Base-by-base conservation (phyloP, 1,140 invertebrate genomes). In the Leptinotarsa undecemlineata region DNA sequence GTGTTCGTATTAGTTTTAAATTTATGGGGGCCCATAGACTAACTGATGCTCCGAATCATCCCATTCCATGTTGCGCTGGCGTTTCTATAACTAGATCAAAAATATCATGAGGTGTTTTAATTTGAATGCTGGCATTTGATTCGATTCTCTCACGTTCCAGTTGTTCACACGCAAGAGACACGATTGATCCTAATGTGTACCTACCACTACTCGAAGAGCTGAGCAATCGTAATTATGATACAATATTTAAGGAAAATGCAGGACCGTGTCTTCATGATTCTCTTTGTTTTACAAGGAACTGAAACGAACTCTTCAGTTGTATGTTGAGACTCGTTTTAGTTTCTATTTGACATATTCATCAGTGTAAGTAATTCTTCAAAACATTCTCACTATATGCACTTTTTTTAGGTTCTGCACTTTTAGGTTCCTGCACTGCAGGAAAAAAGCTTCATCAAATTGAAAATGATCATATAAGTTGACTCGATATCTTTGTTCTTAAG, bases 91-190 rank as follows among this genome's bases (percentile, higher is more conserved):
- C 62, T 70, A 70, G 73, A 71, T 74, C 67, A 71, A 21, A 70
- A 74, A 74, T 74, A 74, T 63, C 68, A 70, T 62, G 68, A 48
- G 23, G 47, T 73, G 48, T 64, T 63, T 70, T n/a, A 61, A 71
- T 71, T 23, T 33, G 20, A 71, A 48, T 26, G 69, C 61, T 72
- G 74, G 70, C 76, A 75, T 75, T 77, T 77, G 19, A 48, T 68
- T 72, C 61, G 42, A 75, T 75, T 77, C 76, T 77, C 76, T 77
- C 76, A 77, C 76, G 76, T 77, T 77, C 76, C 48, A 77, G 73
- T 75, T 77, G 73, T 70, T 61, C 48, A 64, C 76, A 75, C 73
- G 73, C 64, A 74, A 76, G 48, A 20, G 73, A 51, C 73, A 62
- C 57, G 33, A 70, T 42, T 62, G 48, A 33, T 51, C 68, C 48